Conservation (phyloP, 2,797 vertebrate genomes). For the Chromis chromis region DNA sequence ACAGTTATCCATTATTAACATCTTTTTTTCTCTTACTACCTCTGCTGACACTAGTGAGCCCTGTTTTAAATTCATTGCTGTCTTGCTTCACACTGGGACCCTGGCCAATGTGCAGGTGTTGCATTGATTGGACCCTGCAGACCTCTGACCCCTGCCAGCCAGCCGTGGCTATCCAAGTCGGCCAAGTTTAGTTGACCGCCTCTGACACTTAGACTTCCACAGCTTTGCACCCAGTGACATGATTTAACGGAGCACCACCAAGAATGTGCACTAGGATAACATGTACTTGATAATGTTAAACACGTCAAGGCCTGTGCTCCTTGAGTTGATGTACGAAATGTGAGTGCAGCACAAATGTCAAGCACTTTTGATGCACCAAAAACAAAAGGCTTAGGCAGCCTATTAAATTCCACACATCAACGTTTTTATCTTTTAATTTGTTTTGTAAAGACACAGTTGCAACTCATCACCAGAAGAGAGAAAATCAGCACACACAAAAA, state of each 20-base stretch:
- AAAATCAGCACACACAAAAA: background rate
- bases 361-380: background rate
- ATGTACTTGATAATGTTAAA: slow-evolving; percentile 6
- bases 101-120: slow-evolving; percentile 61
- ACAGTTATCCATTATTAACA: background rate
- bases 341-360: slow-evolving; percentile 7
- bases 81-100: slow-evolving; percentile 30
- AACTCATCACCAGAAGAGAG: background rate
- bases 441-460: background rate
- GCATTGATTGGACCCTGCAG: slow-evolving; percentile 57
- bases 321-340: background rate
- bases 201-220: slow-evolving; percentile 56
- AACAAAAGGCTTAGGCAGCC: background rate
- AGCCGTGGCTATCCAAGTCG: slow-evolving; percentile 42
- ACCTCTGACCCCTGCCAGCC: slow-evolving; percentile 50
- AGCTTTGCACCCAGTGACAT: slow-evolving; percentile 27
- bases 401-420: background rate
- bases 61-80: slow-evolving; percentile 38
- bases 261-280: slow-evolving; percentile 8
- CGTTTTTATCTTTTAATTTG: background rate
- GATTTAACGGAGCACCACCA: slow-evolving; percentile 32
- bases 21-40: background rate
- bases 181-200: slow-evolving; percentile 62
- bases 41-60: slow-evolving; percentile 24
- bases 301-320: background rate